Conservation (phyloP, 2,113 vertebrate genomes). For the Pygoscelis adeliae region DNA sequence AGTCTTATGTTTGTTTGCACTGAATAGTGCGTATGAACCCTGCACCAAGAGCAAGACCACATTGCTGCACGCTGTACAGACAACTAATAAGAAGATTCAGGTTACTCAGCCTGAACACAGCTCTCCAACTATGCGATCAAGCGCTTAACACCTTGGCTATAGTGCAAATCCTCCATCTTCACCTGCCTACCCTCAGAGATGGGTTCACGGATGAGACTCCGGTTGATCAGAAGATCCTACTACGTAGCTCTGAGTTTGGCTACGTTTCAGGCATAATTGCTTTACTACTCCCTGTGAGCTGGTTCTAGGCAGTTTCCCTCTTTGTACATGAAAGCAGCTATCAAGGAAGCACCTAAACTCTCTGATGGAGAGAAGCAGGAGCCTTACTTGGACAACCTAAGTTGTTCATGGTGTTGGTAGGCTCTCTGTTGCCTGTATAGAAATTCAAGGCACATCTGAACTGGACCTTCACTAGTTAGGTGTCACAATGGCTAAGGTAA, state of each 20-base stretch:
- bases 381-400: not conserved
- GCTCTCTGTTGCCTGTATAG: not conserved
- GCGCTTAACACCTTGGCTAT: not conserved
- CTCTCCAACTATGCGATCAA: not conserved
- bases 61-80: not conserved
- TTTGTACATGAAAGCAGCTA: not conserved
- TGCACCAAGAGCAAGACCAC: not conserved
- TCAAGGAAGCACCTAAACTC: not conserved
- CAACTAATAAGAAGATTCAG: not conserved
- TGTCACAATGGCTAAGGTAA: not conserved
- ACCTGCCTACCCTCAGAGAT: not conserved
- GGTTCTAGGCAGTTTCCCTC: not conserved
- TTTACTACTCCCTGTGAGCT: not conserved
- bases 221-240: not conserved
- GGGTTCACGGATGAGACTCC: not conserved
- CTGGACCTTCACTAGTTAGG: not conserved
- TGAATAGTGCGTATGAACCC: not conserved
- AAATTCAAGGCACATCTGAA: not conserved
- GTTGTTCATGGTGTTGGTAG: not conserved
- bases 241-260: not conserved
- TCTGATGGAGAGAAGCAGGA: not conserved
- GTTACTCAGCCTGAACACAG: not conserved
- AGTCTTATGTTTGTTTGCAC: not conserved
- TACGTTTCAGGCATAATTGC: rapidly evolving
- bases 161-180: not conserved